These are phyloP conservation scores for Allacma fusca DNA, from an alignment of 2,888 invertebrate species.

Conservation along the genomic window DNA sequence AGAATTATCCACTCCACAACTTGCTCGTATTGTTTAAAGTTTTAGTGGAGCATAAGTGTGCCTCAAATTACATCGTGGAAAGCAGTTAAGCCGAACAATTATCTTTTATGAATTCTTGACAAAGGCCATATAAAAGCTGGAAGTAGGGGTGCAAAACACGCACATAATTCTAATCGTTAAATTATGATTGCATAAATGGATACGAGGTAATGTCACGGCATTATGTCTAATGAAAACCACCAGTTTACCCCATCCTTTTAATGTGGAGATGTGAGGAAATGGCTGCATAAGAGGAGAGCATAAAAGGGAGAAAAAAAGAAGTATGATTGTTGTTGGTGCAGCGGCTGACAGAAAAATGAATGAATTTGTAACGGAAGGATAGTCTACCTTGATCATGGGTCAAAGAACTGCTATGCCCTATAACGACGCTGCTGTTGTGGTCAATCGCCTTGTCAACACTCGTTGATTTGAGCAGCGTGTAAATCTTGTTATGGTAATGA, in stretches of 20 bases:
- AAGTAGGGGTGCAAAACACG: neutral
- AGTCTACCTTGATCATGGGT: constrained; percentile 19
- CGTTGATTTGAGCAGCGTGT: constrained; percentile 9
- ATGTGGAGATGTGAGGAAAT: no score
- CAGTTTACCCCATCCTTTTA: no score
- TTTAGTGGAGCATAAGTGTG: constrained; percentile 2
- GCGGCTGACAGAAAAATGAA: neutral
- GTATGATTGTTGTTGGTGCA: neutral
- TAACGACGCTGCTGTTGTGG: neutral
- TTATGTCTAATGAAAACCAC: neutral
- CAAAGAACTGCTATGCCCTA: constrained; percentile 37
- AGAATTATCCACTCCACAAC: neutral
- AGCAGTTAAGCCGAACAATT: neutral
- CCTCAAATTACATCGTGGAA: neutral
- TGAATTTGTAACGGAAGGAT: neutral
- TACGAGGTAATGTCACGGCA: neutral
- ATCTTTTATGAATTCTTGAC: neutral
- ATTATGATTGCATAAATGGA: constrained; percentile 28
- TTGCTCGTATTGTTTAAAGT: neutral
- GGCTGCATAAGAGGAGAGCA: neutral
- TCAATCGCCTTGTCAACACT: neutral
- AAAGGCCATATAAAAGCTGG: neutral
- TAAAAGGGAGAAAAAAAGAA: neutral
- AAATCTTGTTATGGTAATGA: constrained; percentile 41
- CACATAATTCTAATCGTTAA: constrained; percentile 12